phyloP scores from a whole-genome alignment of 2,113 vertebrate species.

The Syngnathus typhle region DNA sequence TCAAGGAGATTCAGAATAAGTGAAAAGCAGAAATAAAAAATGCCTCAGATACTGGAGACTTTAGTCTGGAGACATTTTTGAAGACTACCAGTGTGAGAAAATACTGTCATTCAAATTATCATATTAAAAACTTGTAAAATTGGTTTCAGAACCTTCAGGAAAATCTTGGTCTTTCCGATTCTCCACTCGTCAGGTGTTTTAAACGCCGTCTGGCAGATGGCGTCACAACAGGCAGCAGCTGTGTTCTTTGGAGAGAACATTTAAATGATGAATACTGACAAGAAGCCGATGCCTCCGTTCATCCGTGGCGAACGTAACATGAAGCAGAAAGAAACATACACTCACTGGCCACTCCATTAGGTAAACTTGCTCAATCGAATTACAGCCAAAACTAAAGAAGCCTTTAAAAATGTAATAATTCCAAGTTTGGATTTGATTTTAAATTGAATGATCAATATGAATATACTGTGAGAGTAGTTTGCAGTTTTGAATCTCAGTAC shows the following conservation, averaged over 20 bases:
- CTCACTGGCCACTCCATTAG: neutral
- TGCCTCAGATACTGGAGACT: no score
- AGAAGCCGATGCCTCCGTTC: neutral
- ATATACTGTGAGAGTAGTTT: no score
- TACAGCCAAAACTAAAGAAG: neutral
- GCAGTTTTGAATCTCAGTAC: no score
- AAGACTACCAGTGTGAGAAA: neutral
- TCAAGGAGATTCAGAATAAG: neutral
- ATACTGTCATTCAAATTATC: neutral
- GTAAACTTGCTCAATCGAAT: neutral
- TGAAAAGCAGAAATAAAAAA: neutral
- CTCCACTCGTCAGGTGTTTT: constrained; percentile 93
- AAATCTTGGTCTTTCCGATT: constrained; percentile 97
- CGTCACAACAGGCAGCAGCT: constrained; percentile 63
- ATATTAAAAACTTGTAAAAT: neutral
- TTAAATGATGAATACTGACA: neutral
- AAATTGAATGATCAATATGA: no score
- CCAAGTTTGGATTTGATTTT: no score
- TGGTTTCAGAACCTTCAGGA: constrained; percentile 80
- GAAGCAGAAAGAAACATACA: neutral
- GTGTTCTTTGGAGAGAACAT: constrained; percentile 48
- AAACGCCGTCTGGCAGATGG: constrained; percentile 87
- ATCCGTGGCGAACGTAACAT: neutral
- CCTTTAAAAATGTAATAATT: no score
- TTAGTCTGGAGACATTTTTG: neutral